phyloP scores from a whole-genome alignment of 1,140 invertebrate species.

The Drosophila yakuba region DNA sequence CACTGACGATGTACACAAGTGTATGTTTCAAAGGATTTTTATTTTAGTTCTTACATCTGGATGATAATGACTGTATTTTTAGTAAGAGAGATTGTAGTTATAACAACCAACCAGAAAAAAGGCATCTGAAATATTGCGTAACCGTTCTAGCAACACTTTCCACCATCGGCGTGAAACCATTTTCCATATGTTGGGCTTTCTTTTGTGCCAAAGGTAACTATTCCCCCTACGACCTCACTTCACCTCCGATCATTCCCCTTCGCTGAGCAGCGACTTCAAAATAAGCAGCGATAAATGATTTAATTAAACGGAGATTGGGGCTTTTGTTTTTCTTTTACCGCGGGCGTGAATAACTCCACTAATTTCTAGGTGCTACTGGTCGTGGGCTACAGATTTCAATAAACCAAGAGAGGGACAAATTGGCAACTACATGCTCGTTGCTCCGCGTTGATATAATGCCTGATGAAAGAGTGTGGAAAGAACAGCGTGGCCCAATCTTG shows the following conservation, averaged over 20 bases:
- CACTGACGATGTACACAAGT: no score
- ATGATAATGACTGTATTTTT: no score
- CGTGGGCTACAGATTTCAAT: slow-evolving; percentile 20
- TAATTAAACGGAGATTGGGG: slow-evolving; percentile 25
- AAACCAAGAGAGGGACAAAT: slow-evolving; percentile 46
- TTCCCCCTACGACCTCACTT: slow-evolving; percentile 1
- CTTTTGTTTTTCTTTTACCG: background rate
- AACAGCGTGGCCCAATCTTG: background rate
- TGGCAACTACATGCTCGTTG: slow-evolving; percentile 46
- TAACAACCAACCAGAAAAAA: background rate
- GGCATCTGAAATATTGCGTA: background rate
- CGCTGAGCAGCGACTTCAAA: slow-evolving; percentile 3
- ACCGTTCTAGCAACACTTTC: background rate
- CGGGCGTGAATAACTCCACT: slow-evolving; percentile 49
- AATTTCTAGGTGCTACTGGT: slow-evolving; percentile 18
- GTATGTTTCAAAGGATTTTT: no score
- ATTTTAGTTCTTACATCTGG: no score
- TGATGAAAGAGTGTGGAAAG: slow-evolving; percentile 53
- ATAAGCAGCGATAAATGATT: slow-evolving; percentile 44
- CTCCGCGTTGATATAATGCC: slow-evolving; percentile 37
- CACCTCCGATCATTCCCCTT: slow-evolving; percentile 24
- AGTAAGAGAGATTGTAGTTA: no score
- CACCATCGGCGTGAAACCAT: background rate
- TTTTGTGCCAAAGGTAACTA: background rate
- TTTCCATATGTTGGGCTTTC: slow-evolving; percentile 14